Base-by-base conservation (phyloP, 1,140 invertebrate genomes). In the Teleogryllus occipitalis region DNA sequence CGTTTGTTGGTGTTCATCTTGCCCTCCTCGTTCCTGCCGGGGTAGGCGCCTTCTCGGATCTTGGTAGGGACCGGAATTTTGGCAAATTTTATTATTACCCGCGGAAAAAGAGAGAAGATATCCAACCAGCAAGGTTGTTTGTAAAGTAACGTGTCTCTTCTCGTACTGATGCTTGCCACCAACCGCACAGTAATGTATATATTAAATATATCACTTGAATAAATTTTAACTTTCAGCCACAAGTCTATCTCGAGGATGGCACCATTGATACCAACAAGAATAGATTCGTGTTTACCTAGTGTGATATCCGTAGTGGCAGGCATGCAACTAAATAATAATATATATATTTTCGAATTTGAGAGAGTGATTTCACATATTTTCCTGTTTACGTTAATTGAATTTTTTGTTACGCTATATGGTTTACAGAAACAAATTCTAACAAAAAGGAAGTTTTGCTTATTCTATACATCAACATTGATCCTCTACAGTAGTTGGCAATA, bases 51-150 rank as follows among this genome's bases (percentile, higher is more conserved):
- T 84, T 89, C 87, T 86, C 86, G 87, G 86, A 87, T 88, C 84
- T 84, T 88, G 85, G 88, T 88, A 84, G 88, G 87, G 88, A 89
- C 88, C 87, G 88, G 88, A 89, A 89, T 89, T 89, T 89, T 89
- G 88, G 85, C 84, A 84, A 87, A 83, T 87, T 88, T 87, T 79
- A 80, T 74, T 83, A 54, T 49, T 81, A 81, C 81, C 75, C 48
- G 72, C 72, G 47, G 77, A 49, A 81, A 21, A 74, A 79, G 54
- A 47, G 80, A 74, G 75, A 73, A 75, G 48, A n/a, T 8, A 73
- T 65, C 21, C 47, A 77, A 80, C 77, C n/a, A 78, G 18, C n/a
- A 76, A 47, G 77, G 65, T 65, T 74, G 14, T 80, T 79, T 54
- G 21, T 18, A 27, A 46, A 54, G 14, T 78, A 77, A 21, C 48